These are phyloP conservation scores for Temnopleurus reevesii DNA, from an alignment of 53 echinoderm and acorn worm genomes.

Conservation along the genomic window DNA sequence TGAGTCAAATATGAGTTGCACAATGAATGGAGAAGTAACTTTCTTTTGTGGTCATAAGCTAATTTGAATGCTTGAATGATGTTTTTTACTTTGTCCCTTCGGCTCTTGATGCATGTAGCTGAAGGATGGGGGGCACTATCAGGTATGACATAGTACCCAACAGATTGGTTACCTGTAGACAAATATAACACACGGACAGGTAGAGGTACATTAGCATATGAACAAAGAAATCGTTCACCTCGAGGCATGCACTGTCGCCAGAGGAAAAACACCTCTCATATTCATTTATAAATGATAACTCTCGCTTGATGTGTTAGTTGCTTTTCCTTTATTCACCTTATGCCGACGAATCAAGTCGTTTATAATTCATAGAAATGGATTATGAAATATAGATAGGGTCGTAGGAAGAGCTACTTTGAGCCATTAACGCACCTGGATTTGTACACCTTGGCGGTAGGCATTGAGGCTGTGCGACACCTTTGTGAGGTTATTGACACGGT, in stretches of 20 bases:
- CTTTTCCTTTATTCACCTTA: background rate
- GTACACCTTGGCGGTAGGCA: background rate
- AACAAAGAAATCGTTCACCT: background rate
- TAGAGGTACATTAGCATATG: background rate
- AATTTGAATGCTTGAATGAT: too few species aligned
- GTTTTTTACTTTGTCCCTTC: too few species aligned
- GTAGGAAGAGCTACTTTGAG: background rate
- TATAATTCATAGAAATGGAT: conserved; percentile 20
- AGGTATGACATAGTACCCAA: too few species aligned
- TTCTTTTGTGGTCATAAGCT: too few species aligned
- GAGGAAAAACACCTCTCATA: background rate
- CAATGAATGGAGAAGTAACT: too few species aligned
- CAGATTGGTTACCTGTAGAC: too few species aligned
- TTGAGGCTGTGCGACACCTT: background rate
- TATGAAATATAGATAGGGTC: conserved; percentile 18
- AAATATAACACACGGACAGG: too few species aligned
- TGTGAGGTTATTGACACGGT: conserved; percentile 12
- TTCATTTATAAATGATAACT: conserved; percentile 1
- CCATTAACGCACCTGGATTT: conserved; percentile 13
- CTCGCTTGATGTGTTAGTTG: background rate
- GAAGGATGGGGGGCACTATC: too few species aligned
- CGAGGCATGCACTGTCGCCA: background rate
- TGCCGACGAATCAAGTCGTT: background rate
- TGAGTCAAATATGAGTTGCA: too few species aligned
- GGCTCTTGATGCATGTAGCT: too few species aligned